phyloP scores from a whole-genome alignment of 2,888 invertebrate species.

The Folsomia candida region DNA sequence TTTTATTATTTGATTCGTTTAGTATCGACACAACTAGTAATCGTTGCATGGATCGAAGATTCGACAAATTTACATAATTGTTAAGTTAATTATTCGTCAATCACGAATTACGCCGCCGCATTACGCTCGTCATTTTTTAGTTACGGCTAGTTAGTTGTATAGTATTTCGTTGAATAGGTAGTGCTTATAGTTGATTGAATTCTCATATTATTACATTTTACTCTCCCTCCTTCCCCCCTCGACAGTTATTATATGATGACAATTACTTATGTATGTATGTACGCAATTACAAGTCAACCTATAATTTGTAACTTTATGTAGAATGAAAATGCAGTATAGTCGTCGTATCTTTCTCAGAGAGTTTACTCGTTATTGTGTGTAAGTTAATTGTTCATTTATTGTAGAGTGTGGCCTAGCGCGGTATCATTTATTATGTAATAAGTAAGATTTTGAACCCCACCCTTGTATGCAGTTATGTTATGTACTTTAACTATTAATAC shows the following conservation, averaged over 20 bases:
- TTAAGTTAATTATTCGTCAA: neutral
- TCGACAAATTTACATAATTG: neutral
- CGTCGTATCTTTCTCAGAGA: neutral
- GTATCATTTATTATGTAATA: neutral
- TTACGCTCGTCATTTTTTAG: neutral
- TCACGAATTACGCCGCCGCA: neutral
- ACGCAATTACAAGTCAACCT: neutral
- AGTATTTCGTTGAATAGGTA: conserved; percentile 11
- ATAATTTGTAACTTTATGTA: neutral
- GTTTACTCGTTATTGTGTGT: no score
- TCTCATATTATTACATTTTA: neutral
- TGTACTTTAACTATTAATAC: no score
- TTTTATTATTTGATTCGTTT: neutral
- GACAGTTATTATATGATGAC: no score
- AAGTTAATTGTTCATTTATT: neutral
- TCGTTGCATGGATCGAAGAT: neutral
- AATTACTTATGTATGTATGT: no score
- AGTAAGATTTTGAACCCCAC: neutral
- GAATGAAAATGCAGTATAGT: neutral
- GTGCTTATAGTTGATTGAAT: conserved; percentile 12
- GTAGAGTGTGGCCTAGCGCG: neutral
- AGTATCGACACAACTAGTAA: neutral
- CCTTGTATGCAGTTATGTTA: neutral
- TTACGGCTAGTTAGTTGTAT: neutral
- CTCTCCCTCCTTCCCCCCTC: no score